These are phyloP conservation scores for Lacerta viridis DNA, from an alignment of 2,797 vertebrate genomes.

Conservation along the genomic window DNA sequence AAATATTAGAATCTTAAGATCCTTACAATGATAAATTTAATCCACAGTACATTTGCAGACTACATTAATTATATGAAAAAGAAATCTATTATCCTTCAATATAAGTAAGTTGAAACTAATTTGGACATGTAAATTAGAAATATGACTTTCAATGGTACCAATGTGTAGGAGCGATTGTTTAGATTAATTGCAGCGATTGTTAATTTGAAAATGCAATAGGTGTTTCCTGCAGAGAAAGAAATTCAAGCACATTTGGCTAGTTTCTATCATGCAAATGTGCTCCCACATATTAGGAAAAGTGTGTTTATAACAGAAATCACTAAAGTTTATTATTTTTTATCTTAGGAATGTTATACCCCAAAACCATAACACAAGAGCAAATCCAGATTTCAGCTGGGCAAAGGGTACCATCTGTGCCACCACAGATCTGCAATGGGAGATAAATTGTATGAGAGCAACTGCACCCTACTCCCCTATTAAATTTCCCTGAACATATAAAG, in stretches of 20 bases:
- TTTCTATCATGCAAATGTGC: constrained; percentile 46
- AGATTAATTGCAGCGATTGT: constrained; percentile 75
- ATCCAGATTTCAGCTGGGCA: constrained; percentile 12
- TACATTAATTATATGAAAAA: constrained; percentile 87
- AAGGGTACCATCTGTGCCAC: too few relatives aligned
- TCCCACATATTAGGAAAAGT: constrained; percentile 21
- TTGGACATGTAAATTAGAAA: constrained; percentile 88
- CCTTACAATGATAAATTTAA: constrained; percentile 87
- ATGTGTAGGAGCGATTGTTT: constrained; percentile 68
- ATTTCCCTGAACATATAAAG: background rate
- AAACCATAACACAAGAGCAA: constrained; percentile 30
- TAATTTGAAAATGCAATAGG: constrained; percentile 61
- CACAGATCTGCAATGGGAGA: background rate
- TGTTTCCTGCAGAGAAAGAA: constrained; percentile 60
- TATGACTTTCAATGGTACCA: constrained; percentile 69
- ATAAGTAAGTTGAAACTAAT: constrained; percentile 87
- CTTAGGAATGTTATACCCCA: background rate
- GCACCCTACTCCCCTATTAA: background rate
- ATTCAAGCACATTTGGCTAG: constrained; percentile 61
- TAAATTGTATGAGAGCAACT: background rate
- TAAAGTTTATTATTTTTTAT: constrained; percentile 17
- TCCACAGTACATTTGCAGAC: constrained; percentile 83
- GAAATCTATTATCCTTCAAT: constrained; percentile 85
- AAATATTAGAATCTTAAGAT: constrained; percentile 86
- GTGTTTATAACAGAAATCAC: constrained; percentile 20